Percentiles rank a stretch among this genome's conserved stretches.
These are phyloP conservation scores for Thunnus maccoyii DNA, from an alignment of 2,113 vertebrate species.

Conservation along the genomic window DNA sequence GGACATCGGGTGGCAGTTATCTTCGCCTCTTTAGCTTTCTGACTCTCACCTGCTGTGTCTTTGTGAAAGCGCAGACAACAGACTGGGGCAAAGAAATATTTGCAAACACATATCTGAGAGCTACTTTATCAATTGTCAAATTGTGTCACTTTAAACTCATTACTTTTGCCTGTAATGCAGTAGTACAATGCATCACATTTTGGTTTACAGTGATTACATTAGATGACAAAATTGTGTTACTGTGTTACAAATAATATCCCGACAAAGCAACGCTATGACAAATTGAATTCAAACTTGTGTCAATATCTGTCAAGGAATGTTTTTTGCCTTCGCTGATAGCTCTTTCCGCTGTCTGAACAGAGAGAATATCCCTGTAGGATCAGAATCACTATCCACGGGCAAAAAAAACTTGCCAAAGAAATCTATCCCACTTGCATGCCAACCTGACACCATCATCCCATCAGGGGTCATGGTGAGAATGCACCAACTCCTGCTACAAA, in stretches of 20 bases:
- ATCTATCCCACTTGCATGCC: slow-evolving; percentile 6
- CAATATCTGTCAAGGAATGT: background rate
- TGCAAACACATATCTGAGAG: slow-evolving; percentile 10
- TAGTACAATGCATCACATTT: background rate
- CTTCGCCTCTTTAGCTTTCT: slow-evolving; percentile 47
- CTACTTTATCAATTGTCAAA: background rate
- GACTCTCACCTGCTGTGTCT: slow-evolving; percentile 63
- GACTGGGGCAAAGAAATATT: slow-evolving; percentile 7
- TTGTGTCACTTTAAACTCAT: background rate
- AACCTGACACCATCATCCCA: slow-evolving; percentile 42
- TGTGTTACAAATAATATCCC: background rate
- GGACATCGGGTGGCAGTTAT: slow-evolving; percentile 61
- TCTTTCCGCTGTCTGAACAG: background rate
- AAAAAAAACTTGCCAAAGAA: slow-evolving; percentile 24
- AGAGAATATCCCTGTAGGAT: slow-evolving; percentile 28
- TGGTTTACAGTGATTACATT: background rate
- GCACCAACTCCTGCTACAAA: slow-evolving; percentile 54
- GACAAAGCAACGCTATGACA: background rate
- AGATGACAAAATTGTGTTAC: background rate
- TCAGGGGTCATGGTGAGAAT: slow-evolving; percentile 58
- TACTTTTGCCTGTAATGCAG: background rate
- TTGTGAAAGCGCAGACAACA: slow-evolving; percentile 49
- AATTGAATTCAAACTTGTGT: slow-evolving; percentile 20
- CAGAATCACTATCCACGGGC: slow-evolving; percentile 37
- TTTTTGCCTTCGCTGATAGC: background rate